Evolutionary conservation across 2,888 invertebrate genomes (phyloP).

Genomic region (Andrena camellia): DNA sequence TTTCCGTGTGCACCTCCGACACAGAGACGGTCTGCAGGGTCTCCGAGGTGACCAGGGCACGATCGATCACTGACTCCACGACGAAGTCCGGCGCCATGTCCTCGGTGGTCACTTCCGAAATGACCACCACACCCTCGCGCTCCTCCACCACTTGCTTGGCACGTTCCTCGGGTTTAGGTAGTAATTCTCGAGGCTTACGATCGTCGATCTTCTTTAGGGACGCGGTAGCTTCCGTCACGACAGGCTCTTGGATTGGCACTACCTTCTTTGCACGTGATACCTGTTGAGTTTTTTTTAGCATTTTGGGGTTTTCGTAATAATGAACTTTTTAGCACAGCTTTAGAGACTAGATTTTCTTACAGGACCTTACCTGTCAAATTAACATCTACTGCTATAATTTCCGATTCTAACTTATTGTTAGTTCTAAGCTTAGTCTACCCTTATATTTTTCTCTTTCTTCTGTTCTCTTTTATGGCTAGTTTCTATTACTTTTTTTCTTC

Average conservation of each 20-base stretch:
- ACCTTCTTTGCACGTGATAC: slow-evolving; percentile 86
- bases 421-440: too few species aligned
- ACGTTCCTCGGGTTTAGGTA: slow-evolving; percentile 84
- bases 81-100: slow-evolving; percentile 77
- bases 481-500: too few species aligned
- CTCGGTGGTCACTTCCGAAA: slow-evolving; percentile 81
- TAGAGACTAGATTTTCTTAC: too few species aligned
- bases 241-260: slow-evolving; percentile 87
- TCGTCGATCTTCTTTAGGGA: slow-evolving; percentile 88
- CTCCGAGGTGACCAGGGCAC: slow-evolving; percentile 79
- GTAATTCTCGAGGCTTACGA: slow-evolving; percentile 83
- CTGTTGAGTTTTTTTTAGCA: not conserved
- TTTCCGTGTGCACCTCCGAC: slow-evolving; percentile 87
- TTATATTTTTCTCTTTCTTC: too few species aligned
- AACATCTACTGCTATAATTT: too few species aligned
- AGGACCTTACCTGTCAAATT: too few species aligned
- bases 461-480: too few species aligned
- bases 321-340: not conserved
- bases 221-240: slow-evolving; percentile 88
- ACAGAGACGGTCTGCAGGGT: slow-evolving; percentile 87
- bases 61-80: slow-evolving; percentile 76
- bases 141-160: slow-evolving; percentile 86
- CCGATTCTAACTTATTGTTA: too few species aligned
- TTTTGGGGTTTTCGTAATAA: not conserved
- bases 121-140: slow-evolving; percentile 82